Evolutionary conservation across 2,888 invertebrate species (phyloP).

Genomic region (Lampropteryx suffumata): DNA sequence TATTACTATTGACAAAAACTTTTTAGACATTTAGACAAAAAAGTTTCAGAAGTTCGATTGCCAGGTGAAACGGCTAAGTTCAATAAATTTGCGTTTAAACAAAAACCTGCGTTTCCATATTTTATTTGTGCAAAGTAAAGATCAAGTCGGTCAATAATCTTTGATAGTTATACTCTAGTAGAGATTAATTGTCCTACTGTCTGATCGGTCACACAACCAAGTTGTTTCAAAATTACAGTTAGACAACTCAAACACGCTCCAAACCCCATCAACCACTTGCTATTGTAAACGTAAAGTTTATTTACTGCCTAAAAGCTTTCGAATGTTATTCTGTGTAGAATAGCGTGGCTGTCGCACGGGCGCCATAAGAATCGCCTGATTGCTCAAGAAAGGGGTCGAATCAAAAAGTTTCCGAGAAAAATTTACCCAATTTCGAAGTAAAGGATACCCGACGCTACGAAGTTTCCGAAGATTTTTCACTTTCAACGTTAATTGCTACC

Average conservation of each 20-base stretch:
- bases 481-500: constrained; percentile 78
- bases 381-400: constrained; percentile 74
- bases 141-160: too few relatives aligned
- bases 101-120: too few relatives aligned
- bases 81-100: too few relatives aligned
- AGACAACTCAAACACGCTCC: not conserved
- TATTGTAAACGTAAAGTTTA: constrained; percentile 2
- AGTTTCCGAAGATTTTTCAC: constrained; percentile 79
- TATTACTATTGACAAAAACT: too few relatives aligned
- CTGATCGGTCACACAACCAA: not conserved
- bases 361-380: constrained; percentile 66
- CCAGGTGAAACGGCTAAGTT: too few relatives aligned
- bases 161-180: too few relatives aligned
- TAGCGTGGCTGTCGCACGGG: constrained; percentile 50
- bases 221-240: not conserved
- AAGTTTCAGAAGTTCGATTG: too few relatives aligned
- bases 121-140: too few relatives aligned
- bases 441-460: constrained; percentile 55
- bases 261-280: not conserved
- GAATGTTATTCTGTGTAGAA: constrained; percentile 27
- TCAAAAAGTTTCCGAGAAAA: constrained; percentile 79
- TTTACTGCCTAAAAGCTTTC: constrained; percentile 24
- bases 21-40: too few relatives aligned
- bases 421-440: constrained; percentile 75
- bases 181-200: too few relatives aligned